These are phyloP conservation scores for Dasypolia templi DNA, from an alignment of 2,888 invertebrate species.

Conservation along the genomic window DNA sequence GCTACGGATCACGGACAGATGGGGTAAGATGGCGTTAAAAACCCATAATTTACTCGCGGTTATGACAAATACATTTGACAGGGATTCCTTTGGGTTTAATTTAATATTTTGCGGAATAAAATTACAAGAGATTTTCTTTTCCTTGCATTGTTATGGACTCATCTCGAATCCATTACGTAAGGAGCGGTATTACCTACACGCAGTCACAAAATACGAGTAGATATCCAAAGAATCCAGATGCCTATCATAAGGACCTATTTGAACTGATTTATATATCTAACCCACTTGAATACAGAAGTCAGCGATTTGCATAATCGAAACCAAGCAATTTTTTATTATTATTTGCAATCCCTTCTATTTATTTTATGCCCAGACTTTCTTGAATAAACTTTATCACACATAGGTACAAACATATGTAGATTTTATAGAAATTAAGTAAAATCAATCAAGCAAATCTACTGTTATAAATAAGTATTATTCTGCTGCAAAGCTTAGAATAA, in stretches of 20 bases:
- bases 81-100: neutral
- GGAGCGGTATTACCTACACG: neutral
- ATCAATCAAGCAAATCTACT: neutral
- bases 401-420: too few relatives aligned
- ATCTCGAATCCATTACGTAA: neutral
- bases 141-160: neutral
- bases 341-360: neutral
- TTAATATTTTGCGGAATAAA: neutral
- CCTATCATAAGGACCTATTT: neutral
- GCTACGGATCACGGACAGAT: constrained; percentile 67
- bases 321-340: neutral
- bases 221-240: neutral
- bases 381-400: too few relatives aligned
- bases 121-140: neutral
- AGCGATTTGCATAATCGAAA: too few relatives aligned
- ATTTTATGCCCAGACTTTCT: too few relatives aligned
- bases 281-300: neutral
- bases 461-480: neutral
- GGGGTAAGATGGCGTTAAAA: constrained; percentile 33
- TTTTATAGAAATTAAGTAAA: too few relatives aligned
- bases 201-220: neutral
- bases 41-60: constrained; percentile 10
- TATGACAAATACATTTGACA: constrained; percentile 16
- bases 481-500: neutral
- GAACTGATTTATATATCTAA: neutral